Evolutionary conservation across 1,140 invertebrate species (phyloP).

Genomic region (Pseudomyrmex dendroicus): DNA sequence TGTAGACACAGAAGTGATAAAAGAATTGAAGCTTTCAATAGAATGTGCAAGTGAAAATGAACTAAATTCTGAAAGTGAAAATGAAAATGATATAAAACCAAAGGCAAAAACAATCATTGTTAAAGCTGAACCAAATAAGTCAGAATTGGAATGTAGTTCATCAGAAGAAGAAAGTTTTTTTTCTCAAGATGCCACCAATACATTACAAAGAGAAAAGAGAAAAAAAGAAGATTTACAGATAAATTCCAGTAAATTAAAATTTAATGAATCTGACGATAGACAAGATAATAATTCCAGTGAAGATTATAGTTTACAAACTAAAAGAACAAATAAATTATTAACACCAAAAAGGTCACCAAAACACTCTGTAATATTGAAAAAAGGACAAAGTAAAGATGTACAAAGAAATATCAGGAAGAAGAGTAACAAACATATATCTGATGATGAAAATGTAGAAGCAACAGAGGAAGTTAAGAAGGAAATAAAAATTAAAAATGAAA

Average conservation of each 20-base stretch:
- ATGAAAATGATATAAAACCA: slow-evolving; percentile 70
- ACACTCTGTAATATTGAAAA: slow-evolving; percentile 49
- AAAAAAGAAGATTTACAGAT: slow-evolving; percentile 71
- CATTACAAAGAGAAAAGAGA: slow-evolving; percentile 63
- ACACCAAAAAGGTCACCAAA: slow-evolving; percentile 69
- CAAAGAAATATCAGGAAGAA: slow-evolving; percentile 56
- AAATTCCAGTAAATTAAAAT: slow-evolving; percentile 70
- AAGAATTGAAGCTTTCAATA: slow-evolving; percentile 81
- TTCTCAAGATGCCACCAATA: slow-evolving; percentile 31
- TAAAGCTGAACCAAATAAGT: slow-evolving; percentile 80
- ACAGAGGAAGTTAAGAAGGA: slow-evolving; percentile 31
- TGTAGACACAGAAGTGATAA: slow-evolving; percentile 76
- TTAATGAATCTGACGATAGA: slow-evolving; percentile 76
- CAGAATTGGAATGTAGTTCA: slow-evolving; percentile 80
- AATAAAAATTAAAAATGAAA: slow-evolving; percentile 13
- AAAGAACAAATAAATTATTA: slow-evolving; percentile 72
- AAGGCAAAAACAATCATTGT: slow-evolving; percentile 81
- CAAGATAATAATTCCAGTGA: slow-evolving; percentile 76
- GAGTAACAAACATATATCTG: slow-evolving; percentile 15
- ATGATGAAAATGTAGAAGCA: slow-evolving; percentile 47
- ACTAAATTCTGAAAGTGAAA: slow-evolving; percentile 77
- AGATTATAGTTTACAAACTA: slow-evolving; percentile 80
- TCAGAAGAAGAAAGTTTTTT: slow-evolving; percentile 76
- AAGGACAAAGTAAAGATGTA: slow-evolving; percentile 61
- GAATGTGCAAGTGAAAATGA: slow-evolving; percentile 82